Evolutionary conservation across 2,888 invertebrate genomes (phyloP).

Genomic region (Yponomeuta plumbellus): DNA sequence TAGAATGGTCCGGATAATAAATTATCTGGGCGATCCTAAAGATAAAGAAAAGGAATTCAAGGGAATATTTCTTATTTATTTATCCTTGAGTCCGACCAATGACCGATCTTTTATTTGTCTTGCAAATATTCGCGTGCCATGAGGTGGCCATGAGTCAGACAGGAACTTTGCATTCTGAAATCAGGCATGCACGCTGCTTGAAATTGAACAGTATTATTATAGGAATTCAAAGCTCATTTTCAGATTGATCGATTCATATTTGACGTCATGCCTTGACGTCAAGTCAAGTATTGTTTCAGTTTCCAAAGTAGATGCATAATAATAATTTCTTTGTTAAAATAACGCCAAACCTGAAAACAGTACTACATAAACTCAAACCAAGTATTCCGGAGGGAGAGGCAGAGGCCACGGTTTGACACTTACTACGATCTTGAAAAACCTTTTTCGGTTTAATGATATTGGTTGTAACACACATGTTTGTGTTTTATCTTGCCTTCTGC

Average conservation of each 20-base stretch:
- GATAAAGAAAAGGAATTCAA: not conserved
- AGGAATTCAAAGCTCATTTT: not conserved
- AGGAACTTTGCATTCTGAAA: not conserved
- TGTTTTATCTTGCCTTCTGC: too few relatives aligned
- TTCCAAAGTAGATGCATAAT: too few relatives aligned
- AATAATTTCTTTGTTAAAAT: too few relatives aligned
- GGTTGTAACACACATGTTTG: too few relatives aligned
- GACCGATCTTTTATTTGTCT: not conserved
- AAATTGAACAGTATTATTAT: not conserved
- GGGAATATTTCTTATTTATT: not conserved
- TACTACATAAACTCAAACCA: too few relatives aligned
- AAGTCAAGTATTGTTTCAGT: too few relatives aligned
- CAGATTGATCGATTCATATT: not conserved
- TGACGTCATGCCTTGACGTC: too few relatives aligned
- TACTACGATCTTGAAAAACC: too few relatives aligned
- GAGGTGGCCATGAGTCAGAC: not conserved
- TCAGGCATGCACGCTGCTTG: not conserved
- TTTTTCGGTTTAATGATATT: too few relatives aligned
- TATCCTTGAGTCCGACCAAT: not conserved
- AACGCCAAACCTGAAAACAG: too few relatives aligned
- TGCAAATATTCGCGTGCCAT: not conserved
- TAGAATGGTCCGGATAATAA: not conserved
- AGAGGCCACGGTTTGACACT: too few relatives aligned
- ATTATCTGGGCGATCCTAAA: not conserved
- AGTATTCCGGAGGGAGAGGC: too few relatives aligned